Evolutionary conservation across 2,113 vertebrate species (phyloP), one percentile per base, ranked within the genome.

Genomic region (Nyctibius bracteatus): DNA sequence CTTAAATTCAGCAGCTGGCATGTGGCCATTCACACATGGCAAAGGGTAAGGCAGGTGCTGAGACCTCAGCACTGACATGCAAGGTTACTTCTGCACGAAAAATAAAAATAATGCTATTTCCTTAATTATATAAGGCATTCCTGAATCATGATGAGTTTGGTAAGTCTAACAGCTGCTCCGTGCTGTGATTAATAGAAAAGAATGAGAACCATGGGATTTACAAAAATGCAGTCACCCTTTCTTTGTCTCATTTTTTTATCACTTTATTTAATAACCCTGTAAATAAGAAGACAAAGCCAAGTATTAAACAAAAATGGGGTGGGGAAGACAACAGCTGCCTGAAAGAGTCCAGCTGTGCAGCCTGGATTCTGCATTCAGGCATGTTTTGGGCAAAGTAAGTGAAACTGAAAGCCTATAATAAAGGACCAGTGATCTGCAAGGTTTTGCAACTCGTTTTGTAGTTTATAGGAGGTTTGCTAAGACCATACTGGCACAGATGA

Each of bases 351-450:
- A 95, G 82, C 74, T 97, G 83, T 88, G 49, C 33, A 81, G 51
- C 90, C 61, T 9, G 62, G 70, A n/a, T 80, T 96, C 66, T 72
- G 73, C 72, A 94, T 90, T 75, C 70, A 94, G 92, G 52, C 57
- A 61, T 61, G 65, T 84, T 93, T 96, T 94, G 81, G 68, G 67
- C 57, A 86, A 93, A 97, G 74, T 94, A 94, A 97, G 80, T 90
- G 96, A 97, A 97, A 96, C 52, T 79, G 77, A 96, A 97, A 96
- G 86, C 79, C 27, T 81, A 8, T 52, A 44, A 57, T 81, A 83
- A 71, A 96, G 88, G 57, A 51, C 41, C 46, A 68, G 46, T 14
- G 55, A 84, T 87, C 91, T 90, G 46, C 46, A 63, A 92, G 82
- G 59, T 86, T 87, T 92, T 39, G 18, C 68, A 89, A 82, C 43